These are phyloP conservation scores for Gobio occitaniae DNA, from an alignment of 2,797 vertebrate genomes.

Conservation along the genomic window DNA sequence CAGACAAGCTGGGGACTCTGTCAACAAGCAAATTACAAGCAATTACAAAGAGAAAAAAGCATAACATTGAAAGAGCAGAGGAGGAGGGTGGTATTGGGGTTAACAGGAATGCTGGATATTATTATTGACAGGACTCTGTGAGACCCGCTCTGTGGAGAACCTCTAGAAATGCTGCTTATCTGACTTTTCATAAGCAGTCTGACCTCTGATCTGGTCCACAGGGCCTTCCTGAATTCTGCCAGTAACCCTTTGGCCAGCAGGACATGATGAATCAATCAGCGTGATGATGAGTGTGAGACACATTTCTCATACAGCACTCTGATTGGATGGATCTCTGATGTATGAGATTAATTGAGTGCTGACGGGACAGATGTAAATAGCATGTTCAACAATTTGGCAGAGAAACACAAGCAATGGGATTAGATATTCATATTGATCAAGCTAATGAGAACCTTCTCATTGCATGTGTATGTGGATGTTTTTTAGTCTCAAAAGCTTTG, in stretches of 20 bases:
- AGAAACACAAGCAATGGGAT: conserved; percentile 39
- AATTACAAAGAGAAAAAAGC: conserved; percentile 80
- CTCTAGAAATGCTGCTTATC: conserved; percentile 64
- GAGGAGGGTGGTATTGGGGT: neutral
- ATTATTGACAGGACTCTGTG: conserved; percentile 17
- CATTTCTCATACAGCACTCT: conserved; percentile 53
- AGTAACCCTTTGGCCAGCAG: conserved; percentile 53
- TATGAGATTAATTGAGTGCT: conserved; percentile 44
- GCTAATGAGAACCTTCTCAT: conserved; percentile 47
- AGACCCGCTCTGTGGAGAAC: conserved; percentile 8
- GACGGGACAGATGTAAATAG: conserved; percentile 53
- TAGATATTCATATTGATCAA: conserved; percentile 41
- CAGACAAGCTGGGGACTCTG: conserved; percentile 73
- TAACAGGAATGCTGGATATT: conserved; percentile 33
- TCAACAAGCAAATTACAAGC: conserved; percentile 79
- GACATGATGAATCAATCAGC: conserved; percentile 18
- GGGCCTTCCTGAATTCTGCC: conserved; percentile 58
- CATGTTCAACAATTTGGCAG: conserved; percentile 27
- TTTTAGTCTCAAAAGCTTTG: conserved; percentile 36
- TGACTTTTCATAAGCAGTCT: conserved; percentile 75
- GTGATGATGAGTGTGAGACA: conserved; percentile 57
- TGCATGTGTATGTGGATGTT: conserved; percentile 14
- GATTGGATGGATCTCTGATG: conserved; percentile 12
- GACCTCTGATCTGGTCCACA: conserved; percentile 62
- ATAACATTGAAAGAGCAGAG: conserved; percentile 76